Evolutionary conservation across 2,797 vertebrate species (phyloP).

Genomic region (Sebastes hubbsi): DNA sequence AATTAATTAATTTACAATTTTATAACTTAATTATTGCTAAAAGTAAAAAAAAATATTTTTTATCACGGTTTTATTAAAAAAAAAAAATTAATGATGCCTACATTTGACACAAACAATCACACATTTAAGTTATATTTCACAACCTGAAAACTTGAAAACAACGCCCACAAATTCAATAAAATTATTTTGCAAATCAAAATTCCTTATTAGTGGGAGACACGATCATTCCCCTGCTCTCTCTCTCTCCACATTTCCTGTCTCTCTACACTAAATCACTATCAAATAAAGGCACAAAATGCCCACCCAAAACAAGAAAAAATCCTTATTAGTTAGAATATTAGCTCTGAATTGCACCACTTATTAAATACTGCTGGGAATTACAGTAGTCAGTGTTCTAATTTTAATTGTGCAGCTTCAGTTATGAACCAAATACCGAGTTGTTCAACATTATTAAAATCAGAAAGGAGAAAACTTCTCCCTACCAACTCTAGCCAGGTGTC

Average conservation of each 20-base stretch:
- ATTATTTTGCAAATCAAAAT: too few species aligned
- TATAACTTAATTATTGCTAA: not conserved
- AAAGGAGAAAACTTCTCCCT: not conserved
- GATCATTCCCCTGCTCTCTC: too few species aligned
- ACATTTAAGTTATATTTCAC: not conserved
- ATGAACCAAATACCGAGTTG: not conserved
- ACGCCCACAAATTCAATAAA: too few species aligned
- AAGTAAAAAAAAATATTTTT: not conserved
- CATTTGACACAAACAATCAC: not conserved
- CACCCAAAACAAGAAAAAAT: not conserved
- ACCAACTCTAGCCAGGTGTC: slow-evolving; percentile 44
- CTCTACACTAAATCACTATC: fast-evolving
- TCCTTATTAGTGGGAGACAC: too few species aligned
- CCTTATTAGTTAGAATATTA: not conserved
- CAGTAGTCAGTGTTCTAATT: not conserved
- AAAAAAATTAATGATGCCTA: not conserved
- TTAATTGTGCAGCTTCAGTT: not conserved
- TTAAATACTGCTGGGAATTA: not conserved
- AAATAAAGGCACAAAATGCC: too few species aligned
- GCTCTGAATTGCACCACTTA: not conserved
- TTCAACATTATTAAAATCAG: not conserved
- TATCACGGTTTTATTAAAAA: too few species aligned
- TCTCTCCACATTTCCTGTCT: too few species aligned
- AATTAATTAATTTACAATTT: not conserved
- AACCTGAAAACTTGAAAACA: not conserved